Evolutionary conservation across 2,113 vertebrate species (phyloP).

Genomic region (Bathybates hornii): DNA sequence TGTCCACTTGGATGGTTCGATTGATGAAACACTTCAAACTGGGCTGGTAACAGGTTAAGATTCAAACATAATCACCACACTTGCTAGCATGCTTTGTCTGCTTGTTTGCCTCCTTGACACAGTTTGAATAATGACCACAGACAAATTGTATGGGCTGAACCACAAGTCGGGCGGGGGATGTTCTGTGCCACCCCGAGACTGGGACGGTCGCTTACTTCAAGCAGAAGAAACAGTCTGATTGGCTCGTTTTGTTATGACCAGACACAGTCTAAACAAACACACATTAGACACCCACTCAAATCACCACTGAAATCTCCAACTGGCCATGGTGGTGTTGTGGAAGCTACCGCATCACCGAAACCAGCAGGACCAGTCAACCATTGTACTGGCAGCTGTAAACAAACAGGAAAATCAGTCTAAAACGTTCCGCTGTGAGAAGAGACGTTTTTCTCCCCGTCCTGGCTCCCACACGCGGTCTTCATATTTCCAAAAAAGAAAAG

Average conservation of each 20-base stretch:
- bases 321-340: neutral
- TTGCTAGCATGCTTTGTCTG: rapidly evolving
- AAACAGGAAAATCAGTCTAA: neutral
- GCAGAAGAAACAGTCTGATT: neutral
- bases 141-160: neutral
- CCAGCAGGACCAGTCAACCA: neutral
- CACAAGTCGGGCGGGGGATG: neutral
- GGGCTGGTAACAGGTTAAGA: neutral
- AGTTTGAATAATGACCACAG: neutral
- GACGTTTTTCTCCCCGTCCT: neutral
- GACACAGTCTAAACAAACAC: neutral
- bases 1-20: neutral
- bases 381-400: neutral
- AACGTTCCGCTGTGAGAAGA: neutral
- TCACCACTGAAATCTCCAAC: neutral
- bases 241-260: neutral
- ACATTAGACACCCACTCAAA: neutral
- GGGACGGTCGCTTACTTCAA: neutral
- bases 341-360: neutral
- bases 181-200: neutral
- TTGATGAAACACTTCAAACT: neutral
- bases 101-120: neutral
- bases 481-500: neutral
- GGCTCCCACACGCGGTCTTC: neutral
- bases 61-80: neutral